These are phyloP conservation scores for Orientallactaga sibirica DNA, from an alignment of 2,797 vertebrate species.

Conservation along the genomic window DNA sequence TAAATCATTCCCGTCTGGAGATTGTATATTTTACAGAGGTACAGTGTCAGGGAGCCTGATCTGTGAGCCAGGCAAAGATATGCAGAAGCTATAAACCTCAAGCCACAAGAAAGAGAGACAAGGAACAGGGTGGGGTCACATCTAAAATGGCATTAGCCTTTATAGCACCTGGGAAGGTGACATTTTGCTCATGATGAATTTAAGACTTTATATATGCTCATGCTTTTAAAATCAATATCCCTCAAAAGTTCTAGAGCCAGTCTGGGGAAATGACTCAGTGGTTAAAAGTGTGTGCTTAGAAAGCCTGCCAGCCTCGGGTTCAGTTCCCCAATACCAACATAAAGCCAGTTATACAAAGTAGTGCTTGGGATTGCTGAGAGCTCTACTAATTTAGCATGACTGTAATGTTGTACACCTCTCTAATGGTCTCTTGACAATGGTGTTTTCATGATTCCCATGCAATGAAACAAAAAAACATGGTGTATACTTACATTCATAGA, in stretches of 20 bases:
- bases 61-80: constrained; percentile 76
- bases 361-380: no score
- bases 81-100: constrained; percentile 44
- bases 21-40: constrained; percentile 90
- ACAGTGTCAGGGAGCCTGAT: constrained; percentile 82
- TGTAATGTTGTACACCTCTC: background rate
- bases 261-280: no score
- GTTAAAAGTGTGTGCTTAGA: no score
- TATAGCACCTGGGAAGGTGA: background rate
- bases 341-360: no score
- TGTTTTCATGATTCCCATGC: background rate
- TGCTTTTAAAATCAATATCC: constrained; percentile 42
- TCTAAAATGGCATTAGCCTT: constrained; percentile 21
- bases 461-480: background rate
- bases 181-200: background rate
- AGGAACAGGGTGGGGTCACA: background rate
- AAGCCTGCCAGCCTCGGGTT: no score
- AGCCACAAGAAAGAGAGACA: constrained; percentile 53
- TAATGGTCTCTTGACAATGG: background rate
- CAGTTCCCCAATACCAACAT: no score
- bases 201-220: background rate
- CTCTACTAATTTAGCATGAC: no score
- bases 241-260: constrained; percentile 48
- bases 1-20: constrained; percentile 91
- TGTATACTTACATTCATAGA: background rate